Base-by-base conservation (phyloP, 2,797 vertebrate genomes). In the Sternarchorhynchus goeldii region DNA sequence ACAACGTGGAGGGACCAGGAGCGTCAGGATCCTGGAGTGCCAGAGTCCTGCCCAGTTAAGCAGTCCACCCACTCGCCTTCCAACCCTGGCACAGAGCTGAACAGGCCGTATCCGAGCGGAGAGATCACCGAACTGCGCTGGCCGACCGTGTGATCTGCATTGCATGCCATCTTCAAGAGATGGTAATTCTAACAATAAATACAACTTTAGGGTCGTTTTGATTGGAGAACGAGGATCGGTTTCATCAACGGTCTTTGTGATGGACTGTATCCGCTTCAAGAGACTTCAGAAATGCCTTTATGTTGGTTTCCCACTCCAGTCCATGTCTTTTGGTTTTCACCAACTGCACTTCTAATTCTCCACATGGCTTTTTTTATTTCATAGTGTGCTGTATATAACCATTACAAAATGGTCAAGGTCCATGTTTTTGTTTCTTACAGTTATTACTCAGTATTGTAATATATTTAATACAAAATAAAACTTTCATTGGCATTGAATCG, bases 401-500 rank as follows among this genome's bases (percentile, higher is more conserved):
- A 91, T 90, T 90, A 90, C 91, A 92, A 93, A 92, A 18, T 20
- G 64, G 90, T 86, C 89, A 89, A 79, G 84, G 90, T 87, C 87
- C 86, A 90, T 86, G 90, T 92, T 91, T 90, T 84, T 50, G 45
- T 81, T 82, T 86, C 84, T 91, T 93, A 89, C 86, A 85, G 78
- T 85, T 76, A 90, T 91, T 88, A 92, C 92, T 93, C 90, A 92
- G 91, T 94, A 93, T 93, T 94, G 93, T 94, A 94, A 94, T 92
- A 94, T 93, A 94, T 93, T 94, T 94, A 93, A 93, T 94, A 94
- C 90, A 93, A 94, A 94, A 93, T 93, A 93, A 94, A 94, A 88
- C 92, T 92, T 94, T 93, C 90, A 91, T 92, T 89, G 82, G 93
- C 87, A 91, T 65, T 64, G 21, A 68, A 17, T 7, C n/a, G n/a